Base-by-base conservation (phyloP, 2,797 vertebrate genomes). In the Enteromius mattozi region DNA sequence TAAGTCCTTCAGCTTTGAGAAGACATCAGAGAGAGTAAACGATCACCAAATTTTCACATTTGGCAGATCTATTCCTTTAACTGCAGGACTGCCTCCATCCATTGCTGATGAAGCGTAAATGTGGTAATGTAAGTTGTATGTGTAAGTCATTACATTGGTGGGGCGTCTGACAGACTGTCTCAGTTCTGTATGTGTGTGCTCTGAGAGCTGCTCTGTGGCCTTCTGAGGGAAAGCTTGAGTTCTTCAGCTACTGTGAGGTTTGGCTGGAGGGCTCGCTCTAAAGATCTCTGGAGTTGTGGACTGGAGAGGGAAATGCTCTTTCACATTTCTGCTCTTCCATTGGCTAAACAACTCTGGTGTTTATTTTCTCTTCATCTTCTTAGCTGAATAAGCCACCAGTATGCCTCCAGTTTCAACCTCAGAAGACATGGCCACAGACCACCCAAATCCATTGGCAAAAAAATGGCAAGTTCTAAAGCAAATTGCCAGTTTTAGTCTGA, bases 31-130 rank as follows among this genome's bases (percentile, higher is more conserved):
- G 10, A 24, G 7, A 78, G 37, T 56, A 42, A 27, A 27, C 10
- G 37, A 1, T 2, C 21, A 30, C 35, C 7, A 78, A 78, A 78
- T 24, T 5, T 17, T 78, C n/a, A 30, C n/a, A n/a, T 49, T 79
- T 79, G 61, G 61, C 24, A 65, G 42, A 63, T 9, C 19, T 66
- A 35, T 66, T 79, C 42, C 40, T 49, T 45, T 49, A 49, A 49
- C 40, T 35, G 61, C 42, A 66, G 61, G 40, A 66, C 61, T 66
- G 10, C 2, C 78, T 49, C 6, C 47, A 77, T 82, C 80, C 81
- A 84, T 77, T 79, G 82, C 1, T 47, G 88, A 85, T 13, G 1
- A 87, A 35, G 4, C 30, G 49, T 49, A 51, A 80, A 49, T 65
- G 74, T 56, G 13, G 37, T 78, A 27, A 37, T n/a, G 59, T 66